These are phyloP conservation scores for Oncorhynchus nerka DNA, from an alignment of 2,113 vertebrate species.

Conservation along the genomic window DNA sequence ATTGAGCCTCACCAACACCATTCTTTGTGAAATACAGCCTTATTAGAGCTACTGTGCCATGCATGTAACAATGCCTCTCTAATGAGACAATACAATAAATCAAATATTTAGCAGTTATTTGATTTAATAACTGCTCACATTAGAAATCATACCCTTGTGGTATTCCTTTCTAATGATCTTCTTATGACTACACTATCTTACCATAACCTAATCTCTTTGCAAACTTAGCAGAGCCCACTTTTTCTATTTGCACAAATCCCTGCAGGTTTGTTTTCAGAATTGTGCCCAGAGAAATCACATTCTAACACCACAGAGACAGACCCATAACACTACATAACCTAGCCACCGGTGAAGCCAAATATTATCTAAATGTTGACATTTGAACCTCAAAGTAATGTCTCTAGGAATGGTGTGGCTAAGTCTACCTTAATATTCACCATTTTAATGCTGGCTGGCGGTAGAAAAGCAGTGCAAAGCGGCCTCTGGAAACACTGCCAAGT, in stretches of 20 bases:
- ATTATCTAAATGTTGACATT: conserved; percentile 46
- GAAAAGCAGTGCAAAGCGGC: neutral
- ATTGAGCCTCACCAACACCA: conserved; percentile 31
- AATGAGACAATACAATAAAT: neutral
- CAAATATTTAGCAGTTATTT: neutral
- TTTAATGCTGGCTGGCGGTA: conserved; percentile 17
- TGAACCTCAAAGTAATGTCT: conserved; percentile 62
- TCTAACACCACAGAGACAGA: neutral
- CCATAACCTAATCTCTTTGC: neutral
- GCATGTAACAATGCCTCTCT: neutral
- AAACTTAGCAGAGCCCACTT: neutral
- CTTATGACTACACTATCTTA: neutral
- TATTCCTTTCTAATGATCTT: too few species aligned
- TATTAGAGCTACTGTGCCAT: neutral
- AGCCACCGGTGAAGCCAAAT: conserved; percentile 25
- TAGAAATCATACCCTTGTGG: neutral
- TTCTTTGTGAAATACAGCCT: neutral
- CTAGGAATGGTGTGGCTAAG: conserved; percentile 60
- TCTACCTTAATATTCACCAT: conserved; percentile 51
- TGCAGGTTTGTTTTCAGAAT: neutral
- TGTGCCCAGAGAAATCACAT: neutral
- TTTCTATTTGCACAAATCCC: neutral
- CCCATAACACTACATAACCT: conserved; percentile 34
- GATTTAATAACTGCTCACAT: neutral
- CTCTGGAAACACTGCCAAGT: conserved; percentile 49